Percentiles rank a stretch among this genome's conserved stretches.
Conservation (phyloP, 1,140 invertebrate genomes). For the Polypedilum pembai region DNA sequence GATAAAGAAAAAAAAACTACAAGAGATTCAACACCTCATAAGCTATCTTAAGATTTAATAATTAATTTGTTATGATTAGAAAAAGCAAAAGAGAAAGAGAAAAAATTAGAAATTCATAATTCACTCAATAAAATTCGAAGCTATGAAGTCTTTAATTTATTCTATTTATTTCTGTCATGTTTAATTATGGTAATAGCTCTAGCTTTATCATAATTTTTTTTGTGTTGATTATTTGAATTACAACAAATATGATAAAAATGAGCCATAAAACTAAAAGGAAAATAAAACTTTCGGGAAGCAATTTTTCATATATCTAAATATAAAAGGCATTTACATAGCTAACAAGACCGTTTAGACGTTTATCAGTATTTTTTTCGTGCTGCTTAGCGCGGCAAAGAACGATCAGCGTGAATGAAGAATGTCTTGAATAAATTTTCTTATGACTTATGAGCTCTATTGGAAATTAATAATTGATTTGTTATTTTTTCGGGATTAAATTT, state of each 20-base stretch:
- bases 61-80: slow-evolving; percentile 14
- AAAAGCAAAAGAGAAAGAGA: background rate
- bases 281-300: background rate
- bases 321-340: slow-evolving; percentile 21
- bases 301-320: slow-evolving; percentile 5
- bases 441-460: background rate
- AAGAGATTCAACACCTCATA: slow-evolving; percentile 1
- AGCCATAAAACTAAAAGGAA: background rate
- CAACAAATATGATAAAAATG: slow-evolving; percentile 14
- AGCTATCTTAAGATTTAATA: background rate
- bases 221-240: slow-evolving; percentile 10
- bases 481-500: slow-evolving; percentile 21
- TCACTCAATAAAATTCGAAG: background rate
- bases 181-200: slow-evolving; percentile 24
- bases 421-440: background rate
- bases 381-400: background rate
- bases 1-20: background rate
- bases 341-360: slow-evolving; percentile 24
- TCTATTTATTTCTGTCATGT: slow-evolving; percentile 25
- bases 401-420: background rate
- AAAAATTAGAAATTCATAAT: slow-evolving; percentile 14
- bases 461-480: slow-evolving; percentile 29
- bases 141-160: background rate
- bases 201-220: slow-evolving; percentile 24
- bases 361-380: slow-evolving; percentile 6